phyloP scores from a whole-genome alignment of 2,797 vertebrate species.

The Chrosomus eos region DNA sequence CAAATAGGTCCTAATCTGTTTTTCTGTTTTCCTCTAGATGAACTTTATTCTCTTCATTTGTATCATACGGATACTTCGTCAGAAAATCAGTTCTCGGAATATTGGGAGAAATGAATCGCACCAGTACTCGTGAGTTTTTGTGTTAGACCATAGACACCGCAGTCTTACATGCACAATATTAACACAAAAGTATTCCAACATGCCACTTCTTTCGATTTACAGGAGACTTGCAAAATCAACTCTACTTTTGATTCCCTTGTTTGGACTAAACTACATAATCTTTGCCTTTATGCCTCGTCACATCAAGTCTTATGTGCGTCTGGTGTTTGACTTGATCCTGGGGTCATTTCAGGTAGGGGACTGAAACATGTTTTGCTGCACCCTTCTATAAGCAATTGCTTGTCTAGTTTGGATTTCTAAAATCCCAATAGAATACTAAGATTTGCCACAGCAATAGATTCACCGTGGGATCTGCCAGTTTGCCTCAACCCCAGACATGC shows the following conservation, averaged over 20 bases:
- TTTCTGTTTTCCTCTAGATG: slow-evolving; percentile 74
- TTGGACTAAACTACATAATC: slow-evolving; percentile 93
- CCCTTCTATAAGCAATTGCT: slow-evolving; percentile 28
- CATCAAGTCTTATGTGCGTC: slow-evolving; percentile 79
- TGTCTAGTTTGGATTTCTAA: slow-evolving; percentile 39
- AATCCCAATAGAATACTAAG: slow-evolving; percentile 49
- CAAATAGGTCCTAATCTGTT: neutral
- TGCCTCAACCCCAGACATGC: neutral
- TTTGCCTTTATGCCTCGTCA: slow-evolving; percentile 91
- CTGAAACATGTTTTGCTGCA: neutral
- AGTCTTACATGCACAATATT: neutral
- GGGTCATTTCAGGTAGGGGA: slow-evolving; percentile 93
- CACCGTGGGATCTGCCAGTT: slow-evolving; percentile 32
- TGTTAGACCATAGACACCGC: neutral
- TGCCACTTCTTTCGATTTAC: slow-evolving; percentile 35
- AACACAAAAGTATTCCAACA: neutral
- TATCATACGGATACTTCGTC: slow-evolving; percentile 93
- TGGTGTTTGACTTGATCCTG: slow-evolving; percentile 91
- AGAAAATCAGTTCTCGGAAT: slow-evolving; percentile 94
- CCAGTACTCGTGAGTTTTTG: slow-evolving; percentile 88
- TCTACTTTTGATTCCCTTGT: slow-evolving; percentile 93
- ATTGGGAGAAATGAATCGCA: slow-evolving; percentile 90
- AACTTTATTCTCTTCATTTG: slow-evolving; percentile 94
- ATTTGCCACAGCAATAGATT: slow-evolving; percentile 37
- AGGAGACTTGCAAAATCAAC: slow-evolving; percentile 97